These are phyloP conservation scores for Panagrolaimus sp. DNA, from an alignment of 1,140 invertebrate genomes.

Conservation along the genomic window DNA sequence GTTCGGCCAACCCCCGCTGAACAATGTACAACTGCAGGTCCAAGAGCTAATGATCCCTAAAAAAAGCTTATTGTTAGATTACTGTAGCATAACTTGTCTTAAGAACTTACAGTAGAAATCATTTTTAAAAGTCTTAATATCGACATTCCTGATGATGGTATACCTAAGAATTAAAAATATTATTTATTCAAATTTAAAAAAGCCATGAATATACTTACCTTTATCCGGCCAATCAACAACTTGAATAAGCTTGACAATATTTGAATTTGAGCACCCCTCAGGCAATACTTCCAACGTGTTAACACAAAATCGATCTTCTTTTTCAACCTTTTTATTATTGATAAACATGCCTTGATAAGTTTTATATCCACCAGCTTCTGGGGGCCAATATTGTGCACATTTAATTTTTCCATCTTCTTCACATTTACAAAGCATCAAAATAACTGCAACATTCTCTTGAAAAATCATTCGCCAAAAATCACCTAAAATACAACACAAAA, in stretches of 20 bases:
- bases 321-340: constrained; percentile 25
- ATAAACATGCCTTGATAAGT: constrained; percentile 22
- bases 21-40: constrained; percentile 28
- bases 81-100: neutral
- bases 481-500: too few relatives aligned
- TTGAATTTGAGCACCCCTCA: constrained; percentile 29
- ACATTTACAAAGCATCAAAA: constrained; percentile 80
- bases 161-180: too few relatives aligned
- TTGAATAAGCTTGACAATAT: constrained; percentile 25
- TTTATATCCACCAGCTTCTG: constrained; percentile 15
- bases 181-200: too few relatives aligned
- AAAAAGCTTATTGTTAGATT: neutral
- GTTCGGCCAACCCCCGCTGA: constrained; percentile 28
- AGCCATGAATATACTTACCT: too few relatives aligned
- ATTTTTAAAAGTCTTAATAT: constrained; percentile 26
- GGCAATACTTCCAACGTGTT: constrained; percentile 27
- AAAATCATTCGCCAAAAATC: constrained; percentile 99
- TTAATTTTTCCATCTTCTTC: constrained; percentile 25
- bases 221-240: constrained; percentile 21
- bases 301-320: constrained; percentile 26
- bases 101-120: constrained; percentile 15
- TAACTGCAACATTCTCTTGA: constrained; percentile 91
- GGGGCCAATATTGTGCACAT: constrained; percentile 24
- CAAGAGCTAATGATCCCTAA: neutral
- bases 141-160: constrained; percentile 22